Conservation (phyloP, 2,888 invertebrate genomes). For the Therioaphis trifolii region DNA sequence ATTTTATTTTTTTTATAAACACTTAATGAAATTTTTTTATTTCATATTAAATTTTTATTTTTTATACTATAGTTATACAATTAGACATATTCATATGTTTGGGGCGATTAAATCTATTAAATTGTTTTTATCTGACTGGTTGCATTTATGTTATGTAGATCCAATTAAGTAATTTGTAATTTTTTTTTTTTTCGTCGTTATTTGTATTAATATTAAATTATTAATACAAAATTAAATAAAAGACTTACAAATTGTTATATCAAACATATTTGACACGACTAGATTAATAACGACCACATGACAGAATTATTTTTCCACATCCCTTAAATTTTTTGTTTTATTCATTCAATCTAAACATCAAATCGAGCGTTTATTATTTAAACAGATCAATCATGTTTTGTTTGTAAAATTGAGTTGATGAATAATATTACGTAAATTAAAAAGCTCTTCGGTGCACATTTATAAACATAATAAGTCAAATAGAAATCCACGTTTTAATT, state of each 20-base stretch:
- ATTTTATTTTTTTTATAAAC: no score
- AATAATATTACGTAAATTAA: no score
- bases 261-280: not conserved
- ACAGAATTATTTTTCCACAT: not conserved
- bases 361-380: no score
- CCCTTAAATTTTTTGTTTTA: no score
- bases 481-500: no score
- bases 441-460: no score
- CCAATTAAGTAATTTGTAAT: not conserved
- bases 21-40: no score
- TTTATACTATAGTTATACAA: not conserved
- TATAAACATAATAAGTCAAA: no score
- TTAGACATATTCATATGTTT: not conserved
- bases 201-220: not conserved
- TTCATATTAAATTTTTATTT: not conserved
- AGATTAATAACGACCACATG: not conserved
- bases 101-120: not conserved
- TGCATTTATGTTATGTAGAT: not conserved
- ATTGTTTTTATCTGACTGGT: not conserved
- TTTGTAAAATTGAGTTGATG: no score
- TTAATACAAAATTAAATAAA: not conserved
- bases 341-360: no score
- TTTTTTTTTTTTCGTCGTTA: not conserved
- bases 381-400: no score
- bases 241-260: not conserved